These are phyloP conservation scores for Anoplophora glabripennis DNA, from an alignment of 1,140 invertebrate species.

Conservation along the genomic window DNA sequence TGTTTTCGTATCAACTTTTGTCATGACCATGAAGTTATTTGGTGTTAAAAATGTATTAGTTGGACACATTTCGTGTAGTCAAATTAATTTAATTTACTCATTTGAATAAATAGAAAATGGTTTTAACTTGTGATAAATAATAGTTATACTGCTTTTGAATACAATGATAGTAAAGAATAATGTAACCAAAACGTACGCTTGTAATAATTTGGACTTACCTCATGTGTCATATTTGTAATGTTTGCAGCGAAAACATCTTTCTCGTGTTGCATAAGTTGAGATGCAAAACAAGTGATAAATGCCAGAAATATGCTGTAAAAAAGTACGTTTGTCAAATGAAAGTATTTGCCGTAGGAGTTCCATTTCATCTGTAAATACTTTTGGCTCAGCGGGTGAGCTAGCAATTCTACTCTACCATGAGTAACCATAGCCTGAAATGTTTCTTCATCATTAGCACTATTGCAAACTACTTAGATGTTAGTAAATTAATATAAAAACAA, in stretches of 20 bases:
- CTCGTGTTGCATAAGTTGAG: slow-evolving; percentile 44
- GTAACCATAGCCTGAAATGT: slow-evolving; percentile 71
- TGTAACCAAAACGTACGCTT: no score
- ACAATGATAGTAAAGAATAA: background rate
- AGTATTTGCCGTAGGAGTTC: slow-evolving; percentile 84
- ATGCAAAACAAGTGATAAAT: slow-evolving; percentile 71
- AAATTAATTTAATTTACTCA: no score
- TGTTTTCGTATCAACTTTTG: no score
- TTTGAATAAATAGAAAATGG: no score
- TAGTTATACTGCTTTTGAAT: background rate
- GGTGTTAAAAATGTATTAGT: no score
- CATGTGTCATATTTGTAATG: slow-evolving; percentile 20
- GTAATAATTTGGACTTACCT: background rate
- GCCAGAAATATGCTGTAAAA: slow-evolving; percentile 72
- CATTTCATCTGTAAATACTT: slow-evolving; percentile 87
- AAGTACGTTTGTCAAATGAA: slow-evolving; percentile 71
- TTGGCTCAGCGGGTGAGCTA: slow-evolving; percentile 78
- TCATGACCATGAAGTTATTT: no score
- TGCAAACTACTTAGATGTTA: no score
- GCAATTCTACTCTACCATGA: slow-evolving; percentile 72
- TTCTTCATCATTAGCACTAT: background rate
- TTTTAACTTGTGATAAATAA: no score
- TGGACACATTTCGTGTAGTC: no score
- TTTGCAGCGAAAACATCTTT: slow-evolving; percentile 19
- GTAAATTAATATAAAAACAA: no score